phyloP scores from a whole-genome alignment of 2,888 invertebrate species.

The Hermodice carunculata region DNA sequence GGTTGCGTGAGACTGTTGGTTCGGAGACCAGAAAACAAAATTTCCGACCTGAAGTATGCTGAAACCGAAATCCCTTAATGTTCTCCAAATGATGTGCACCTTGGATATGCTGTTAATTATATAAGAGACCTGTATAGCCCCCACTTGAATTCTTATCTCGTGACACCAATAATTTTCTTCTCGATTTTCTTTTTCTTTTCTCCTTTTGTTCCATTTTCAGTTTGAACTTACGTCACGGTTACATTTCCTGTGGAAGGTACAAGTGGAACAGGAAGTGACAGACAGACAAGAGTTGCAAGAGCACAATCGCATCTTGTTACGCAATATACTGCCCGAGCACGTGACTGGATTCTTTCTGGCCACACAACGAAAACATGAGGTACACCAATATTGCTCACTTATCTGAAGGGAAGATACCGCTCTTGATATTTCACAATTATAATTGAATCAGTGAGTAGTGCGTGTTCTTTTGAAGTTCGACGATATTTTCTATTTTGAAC shows the following conservation, averaged over 20 bases:
- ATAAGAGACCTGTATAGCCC: no score
- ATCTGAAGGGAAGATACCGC: constrained; percentile 54
- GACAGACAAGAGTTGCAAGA: constrained; percentile 97
- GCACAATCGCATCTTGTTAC: constrained; percentile 94
- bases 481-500: not conserved
- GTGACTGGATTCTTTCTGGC: constrained; percentile 94
- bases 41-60: no score
- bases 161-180: no score
- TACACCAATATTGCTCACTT: constrained; percentile 67
- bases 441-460: not conserved
- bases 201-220: no score
- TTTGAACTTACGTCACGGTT: constrained; percentile 92
- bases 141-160: no score
- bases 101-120: no score
- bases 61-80: no score
- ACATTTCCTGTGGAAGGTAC: constrained; percentile 94
- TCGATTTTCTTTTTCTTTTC: no score
- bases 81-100: no score
- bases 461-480: not conserved
- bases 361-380: constrained; percentile 78
- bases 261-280: constrained; percentile 90
- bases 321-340: constrained; percentile 96
- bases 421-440: no score
- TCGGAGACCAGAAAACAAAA: no score
- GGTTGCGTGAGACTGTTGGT: no score